Conservation (phyloP, 2,888 invertebrate species). For the Cephalotes varians region DNA sequence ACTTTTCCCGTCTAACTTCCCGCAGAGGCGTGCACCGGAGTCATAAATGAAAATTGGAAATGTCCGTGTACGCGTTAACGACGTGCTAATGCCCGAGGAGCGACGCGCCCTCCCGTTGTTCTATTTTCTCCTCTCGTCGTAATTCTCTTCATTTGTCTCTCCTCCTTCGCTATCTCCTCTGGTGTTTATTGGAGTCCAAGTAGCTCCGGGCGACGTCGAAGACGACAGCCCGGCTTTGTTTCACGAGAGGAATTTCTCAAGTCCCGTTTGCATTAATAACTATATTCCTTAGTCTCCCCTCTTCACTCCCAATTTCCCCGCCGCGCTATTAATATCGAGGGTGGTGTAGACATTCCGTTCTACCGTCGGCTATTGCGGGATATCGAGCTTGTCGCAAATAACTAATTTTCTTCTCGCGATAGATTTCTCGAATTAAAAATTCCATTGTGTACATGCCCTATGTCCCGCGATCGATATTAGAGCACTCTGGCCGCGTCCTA, state of each 20-base stretch:
- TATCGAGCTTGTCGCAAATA: slow-evolving; percentile 22
- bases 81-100: slow-evolving; percentile 47
- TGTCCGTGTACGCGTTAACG: slow-evolving; percentile 55
- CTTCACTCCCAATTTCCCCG: background rate
- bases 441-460: background rate
- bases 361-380: background rate
- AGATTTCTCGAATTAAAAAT: slow-evolving; percentile 27
- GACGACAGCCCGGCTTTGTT: slow-evolving; percentile 26
- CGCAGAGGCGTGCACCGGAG: slow-evolving; percentile 26
- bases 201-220: slow-evolving; percentile 37
- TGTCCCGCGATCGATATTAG: slow-evolving; percentile 9
- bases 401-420: background rate
- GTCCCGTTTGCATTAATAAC: slow-evolving; percentile 40
- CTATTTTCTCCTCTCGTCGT: slow-evolving; percentile 43
- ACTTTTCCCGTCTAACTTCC: slow-evolving; percentile 69
- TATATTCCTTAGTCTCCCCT: background rate
- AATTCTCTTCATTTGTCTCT: slow-evolving; percentile 58
- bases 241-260: slow-evolving; percentile 41
- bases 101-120: background rate
- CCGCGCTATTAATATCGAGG: slow-evolving; percentile 24
- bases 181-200: slow-evolving; percentile 58
- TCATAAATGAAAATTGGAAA: slow-evolving; percentile 71
- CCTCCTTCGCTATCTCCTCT: slow-evolving; percentile 6
- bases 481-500: background rate
- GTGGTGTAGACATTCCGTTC: background rate